Conservation (phyloP, 2,797 vertebrate genomes). For the Hippocampus kuda region DNA sequence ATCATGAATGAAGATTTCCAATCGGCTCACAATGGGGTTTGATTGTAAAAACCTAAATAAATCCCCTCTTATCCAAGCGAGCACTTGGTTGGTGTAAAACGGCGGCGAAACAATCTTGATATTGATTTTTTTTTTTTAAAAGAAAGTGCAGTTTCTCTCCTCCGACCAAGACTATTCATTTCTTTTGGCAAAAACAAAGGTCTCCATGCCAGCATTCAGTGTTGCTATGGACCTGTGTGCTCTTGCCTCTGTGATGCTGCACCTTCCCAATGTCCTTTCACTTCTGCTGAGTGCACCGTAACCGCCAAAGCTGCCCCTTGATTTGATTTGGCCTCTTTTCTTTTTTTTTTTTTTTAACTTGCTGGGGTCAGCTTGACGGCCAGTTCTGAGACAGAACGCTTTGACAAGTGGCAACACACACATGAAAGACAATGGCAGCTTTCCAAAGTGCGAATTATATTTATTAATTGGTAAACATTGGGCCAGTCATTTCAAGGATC, state of each 20-base stretch:
- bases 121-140: neutral
- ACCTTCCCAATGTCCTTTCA: slow-evolving; percentile 30
- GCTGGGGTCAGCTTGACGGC: slow-evolving; percentile 35
- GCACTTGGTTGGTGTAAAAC: neutral
- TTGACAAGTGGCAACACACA: slow-evolving; percentile 9
- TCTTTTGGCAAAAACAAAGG: neutral
- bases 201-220: neutral
- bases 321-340: slow-evolving; percentile 41
- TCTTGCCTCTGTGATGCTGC: slow-evolving; percentile 14
- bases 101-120: neutral
- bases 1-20: neutral
- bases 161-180: neutral
- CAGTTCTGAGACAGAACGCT: slow-evolving; percentile 16
- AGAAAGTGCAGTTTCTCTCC: neutral
- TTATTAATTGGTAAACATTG: slow-evolving; percentile 19
- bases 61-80: neutral
- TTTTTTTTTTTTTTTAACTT: slow-evolving; percentile 16
- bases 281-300: slow-evolving; percentile 41
- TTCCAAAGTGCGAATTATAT: slow-evolving; percentile 9
- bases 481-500: slow-evolving; percentile 22
- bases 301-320: slow-evolving; percentile 30
- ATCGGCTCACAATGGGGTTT: neutral
- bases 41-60: neutral
- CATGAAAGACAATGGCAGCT: slow-evolving; percentile 16
- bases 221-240: slow-evolving; percentile 16